These are phyloP conservation scores for Hyperoplus lanceolatus DNA, from an alignment of 2,797 vertebrate genomes.

Conservation along the genomic window DNA sequence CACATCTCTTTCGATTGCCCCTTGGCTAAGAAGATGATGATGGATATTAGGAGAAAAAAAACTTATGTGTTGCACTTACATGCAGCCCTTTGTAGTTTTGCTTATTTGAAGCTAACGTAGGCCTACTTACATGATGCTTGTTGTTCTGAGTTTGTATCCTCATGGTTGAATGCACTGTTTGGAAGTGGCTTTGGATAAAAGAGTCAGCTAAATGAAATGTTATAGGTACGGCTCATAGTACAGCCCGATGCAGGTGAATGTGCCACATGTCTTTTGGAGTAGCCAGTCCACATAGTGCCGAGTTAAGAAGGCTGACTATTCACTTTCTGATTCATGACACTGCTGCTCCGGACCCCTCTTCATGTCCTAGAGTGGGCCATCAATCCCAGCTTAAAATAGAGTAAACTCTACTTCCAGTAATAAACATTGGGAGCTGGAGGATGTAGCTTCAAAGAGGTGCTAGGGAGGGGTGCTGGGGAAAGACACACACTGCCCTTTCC, in stretches of 20 bases:
- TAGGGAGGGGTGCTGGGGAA: slow-evolving; percentile 7
- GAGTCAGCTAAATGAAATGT: too few relatives aligned
- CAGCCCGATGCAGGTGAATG: background rate
- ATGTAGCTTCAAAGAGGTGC: slow-evolving; percentile 20
- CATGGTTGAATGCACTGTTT: too few relatives aligned
- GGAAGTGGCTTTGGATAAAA: too few relatives aligned
- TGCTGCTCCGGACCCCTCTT: background rate
- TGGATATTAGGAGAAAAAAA: too few relatives aligned
- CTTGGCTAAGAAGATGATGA: too few relatives aligned
- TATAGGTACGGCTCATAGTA: background rate
- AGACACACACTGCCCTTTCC: slow-evolving; percentile 22
- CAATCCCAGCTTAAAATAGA: slow-evolving; percentile 16
- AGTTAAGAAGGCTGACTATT: slow-evolving; percentile 5
- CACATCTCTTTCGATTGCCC: too few relatives aligned
- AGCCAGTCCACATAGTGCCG: slow-evolving; percentile 24
- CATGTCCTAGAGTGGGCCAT: slow-evolving; percentile 11
- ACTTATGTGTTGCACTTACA: too few relatives aligned
- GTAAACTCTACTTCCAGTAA: slow-evolving; percentile 9
- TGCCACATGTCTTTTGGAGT: background rate
- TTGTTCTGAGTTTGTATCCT: too few relatives aligned
- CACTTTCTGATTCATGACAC: slow-evolving; percentile 33
- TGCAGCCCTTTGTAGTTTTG: too few relatives aligned
- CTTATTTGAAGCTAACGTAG: too few relatives aligned
- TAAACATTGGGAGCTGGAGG: slow-evolving; percentile 4
- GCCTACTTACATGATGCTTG: too few relatives aligned